A percentile compares a stretch with the other conserved stretches of the same genome.
These are phyloP conservation scores for Bugula neritina DNA, from an alignment of 2,888 invertebrate genomes.

Conservation along the genomic window DNA sequence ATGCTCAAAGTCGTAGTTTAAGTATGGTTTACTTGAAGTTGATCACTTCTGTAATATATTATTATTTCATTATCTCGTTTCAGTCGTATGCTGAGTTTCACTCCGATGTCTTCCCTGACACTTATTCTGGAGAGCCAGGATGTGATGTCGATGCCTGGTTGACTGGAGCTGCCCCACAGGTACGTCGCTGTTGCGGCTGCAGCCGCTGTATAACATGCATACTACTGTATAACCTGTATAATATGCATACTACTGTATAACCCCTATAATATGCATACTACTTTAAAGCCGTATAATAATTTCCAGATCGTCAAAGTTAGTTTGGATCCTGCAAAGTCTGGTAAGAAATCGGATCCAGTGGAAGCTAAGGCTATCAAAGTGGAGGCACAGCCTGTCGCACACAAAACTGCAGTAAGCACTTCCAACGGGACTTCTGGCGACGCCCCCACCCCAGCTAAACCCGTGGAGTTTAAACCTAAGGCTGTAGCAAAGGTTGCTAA, in stretches of 20 bases:
- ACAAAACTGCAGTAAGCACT: background rate
- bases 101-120: slow-evolving; percentile 87
- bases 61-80: no score
- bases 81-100: slow-evolving; percentile 89
- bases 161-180: background rate
- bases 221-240: no score
- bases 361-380: background rate
- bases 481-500: no score
- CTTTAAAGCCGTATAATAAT: no score
- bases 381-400: background rate
- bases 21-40: no score
- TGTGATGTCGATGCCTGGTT: slow-evolving; percentile 21
- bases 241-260: no score
- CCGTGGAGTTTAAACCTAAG: background rate
- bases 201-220: no score
- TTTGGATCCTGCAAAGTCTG: slow-evolving; percentile 26
- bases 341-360: slow-evolving; percentile 7
- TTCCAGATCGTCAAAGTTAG: slow-evolving; percentile 27
- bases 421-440: background rate
- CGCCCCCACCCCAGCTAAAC: background rate
- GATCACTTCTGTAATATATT: no score
- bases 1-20: no score
- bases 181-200: background rate
- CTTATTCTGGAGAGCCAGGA: slow-evolving; percentile 72
- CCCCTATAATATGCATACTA: background rate